Evolutionary conservation across 2,888 invertebrate species (phyloP).

Genomic region (Lordiphosa fenestrarum): DNA sequence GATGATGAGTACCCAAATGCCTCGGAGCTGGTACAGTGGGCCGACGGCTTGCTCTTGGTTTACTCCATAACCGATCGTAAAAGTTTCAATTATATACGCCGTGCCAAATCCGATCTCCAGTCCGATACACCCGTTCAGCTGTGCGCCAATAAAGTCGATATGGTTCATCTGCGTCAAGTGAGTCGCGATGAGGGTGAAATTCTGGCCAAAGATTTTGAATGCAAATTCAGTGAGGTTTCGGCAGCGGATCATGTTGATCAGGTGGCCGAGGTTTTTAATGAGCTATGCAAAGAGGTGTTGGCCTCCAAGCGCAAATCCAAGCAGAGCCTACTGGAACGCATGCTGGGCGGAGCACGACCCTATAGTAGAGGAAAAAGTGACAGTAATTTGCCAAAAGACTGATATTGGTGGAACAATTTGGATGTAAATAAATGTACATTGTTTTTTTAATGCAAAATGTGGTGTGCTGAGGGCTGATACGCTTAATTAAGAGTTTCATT

Average conservation of each 20-base stretch:
- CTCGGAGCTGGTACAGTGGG: conserved; percentile 90
- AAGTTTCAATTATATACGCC: conserved; percentile 91
- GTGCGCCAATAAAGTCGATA: conserved; percentile 94
- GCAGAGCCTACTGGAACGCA: conserved; percentile 90
- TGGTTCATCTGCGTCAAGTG: conserved; percentile 94
- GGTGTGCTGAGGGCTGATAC: neutral
- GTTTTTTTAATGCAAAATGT: neutral
- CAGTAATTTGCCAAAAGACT: conserved; percentile 92
- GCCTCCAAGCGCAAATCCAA: conserved; percentile 90
- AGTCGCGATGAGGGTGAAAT: conserved; percentile 93
- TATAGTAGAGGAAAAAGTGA: conserved; percentile 94
- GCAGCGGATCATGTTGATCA: conserved; percentile 93
- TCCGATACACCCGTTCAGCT: conserved; percentile 90
- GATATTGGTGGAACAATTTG: conserved; percentile 54
- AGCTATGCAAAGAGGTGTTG: conserved; percentile 91
- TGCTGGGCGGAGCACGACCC: conserved; percentile 88
- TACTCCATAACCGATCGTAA: conserved; percentile 94
- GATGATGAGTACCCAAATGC: conserved; percentile 87
- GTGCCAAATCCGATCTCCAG: conserved; percentile 86
- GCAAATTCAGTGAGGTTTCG: conserved; percentile 92
- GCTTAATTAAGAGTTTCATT: too few species aligned
- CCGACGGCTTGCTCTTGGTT: conserved; percentile 92
- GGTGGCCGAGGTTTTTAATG: conserved; percentile 91
- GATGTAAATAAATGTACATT: conserved; percentile 35
- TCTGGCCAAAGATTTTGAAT: conserved; percentile 92